Evolutionary conservation across 2,113 vertebrate species (phyloP), one percentile per base, ranked within the genome.

Genomic region (Gorsachius goisagi): DNA sequence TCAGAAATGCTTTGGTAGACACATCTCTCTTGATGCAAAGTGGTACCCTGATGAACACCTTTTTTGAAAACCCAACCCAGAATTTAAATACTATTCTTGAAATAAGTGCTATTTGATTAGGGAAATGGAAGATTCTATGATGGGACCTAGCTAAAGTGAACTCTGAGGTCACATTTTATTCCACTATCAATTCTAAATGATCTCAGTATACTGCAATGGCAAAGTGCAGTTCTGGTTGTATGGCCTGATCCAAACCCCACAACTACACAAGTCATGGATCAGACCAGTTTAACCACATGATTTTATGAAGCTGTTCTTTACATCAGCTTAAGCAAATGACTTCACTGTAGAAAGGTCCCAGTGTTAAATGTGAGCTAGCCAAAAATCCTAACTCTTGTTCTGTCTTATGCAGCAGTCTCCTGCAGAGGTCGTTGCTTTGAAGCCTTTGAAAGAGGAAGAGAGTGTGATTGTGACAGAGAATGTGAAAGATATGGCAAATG

Each of bases 391-490:
- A 96, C 37, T 9, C n/a, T 27, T 76, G 28, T 82, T 95, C 77
- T 95, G 85, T 84, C 88, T 45, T 47, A 75, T 6, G 15, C 97
- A 99, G 99, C 97, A 16, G 63, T 89, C 80, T 99, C 99, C 18
- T 99, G 99, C 94, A 98, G 95, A 97, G 99, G 99, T 44, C 98
- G 99, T 21, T 99, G 99, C 97, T 99, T 98, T 8, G 99, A 99
- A 91, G 4, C 35, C 79, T 99, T 99, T 52, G 94, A 97, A 41
- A 97, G 99, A 91, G 99, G 99, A 24, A 97, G 98, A 41, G 85
- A 78, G 68, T 99, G 99, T 14, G 98, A 97, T 96, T 99, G 99
- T 27, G 99, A 99, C 12, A 5, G 89, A 1, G 97, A 98, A 0
- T 99, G 99, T 62, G 23, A 56, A 4, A 94, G 92, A 12, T 99